Percentiles rank a stretch among this genome's conserved stretches.
Conservation (phyloP, 1,140 invertebrate species). For the Zaprionus ornatus region DNA sequence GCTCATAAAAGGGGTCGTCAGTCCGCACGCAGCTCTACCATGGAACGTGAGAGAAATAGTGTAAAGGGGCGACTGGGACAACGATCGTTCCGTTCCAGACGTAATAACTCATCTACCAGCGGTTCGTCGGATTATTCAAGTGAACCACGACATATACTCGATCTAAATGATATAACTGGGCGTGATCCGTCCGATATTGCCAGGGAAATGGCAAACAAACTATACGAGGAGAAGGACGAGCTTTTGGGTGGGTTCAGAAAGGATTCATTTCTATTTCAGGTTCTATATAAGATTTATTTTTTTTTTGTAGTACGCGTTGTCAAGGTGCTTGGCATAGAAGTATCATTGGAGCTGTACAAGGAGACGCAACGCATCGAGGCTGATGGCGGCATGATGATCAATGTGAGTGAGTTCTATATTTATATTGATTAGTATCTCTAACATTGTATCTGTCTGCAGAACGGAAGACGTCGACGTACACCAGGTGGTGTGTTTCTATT, state of each 20-base stretch:
- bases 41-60: slow-evolving; percentile 27
- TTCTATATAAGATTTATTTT: slow-evolving; percentile 7
- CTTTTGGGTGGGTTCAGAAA: slow-evolving; percentile 86
- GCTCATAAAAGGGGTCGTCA: slow-evolving; percentile 63
- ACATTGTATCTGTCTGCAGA: slow-evolving; percentile 84
- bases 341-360: slow-evolving; percentile 90
- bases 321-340: slow-evolving; percentile 88
- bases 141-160: slow-evolving; percentile 82
- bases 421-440: not conserved
- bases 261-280: not conserved
- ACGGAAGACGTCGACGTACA: slow-evolving; percentile 91
- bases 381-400: slow-evolving; percentile 92
- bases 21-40: slow-evolving; percentile 29
- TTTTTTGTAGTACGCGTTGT: slow-evolving; percentile 87
- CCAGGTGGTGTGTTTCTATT: slow-evolving; percentile 93
- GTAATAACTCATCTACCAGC: slow-evolving; percentile 69
- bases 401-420: slow-evolving; percentile 84
- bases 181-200: slow-evolving; percentile 86
- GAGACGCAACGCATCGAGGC: slow-evolving; percentile 92
- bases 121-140: slow-evolving; percentile 70
- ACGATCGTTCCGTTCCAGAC: slow-evolving; percentile 43
- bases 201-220: slow-evolving; percentile 88
- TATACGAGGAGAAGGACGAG: slow-evolving; percentile 88
- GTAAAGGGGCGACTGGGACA: slow-evolving; percentile 55
- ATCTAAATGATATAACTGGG: slow-evolving; percentile 80